Evolutionary conservation across 2,797 vertebrate genomes (phyloP).

Genomic region (Melanotaenia nigrans): DNA sequence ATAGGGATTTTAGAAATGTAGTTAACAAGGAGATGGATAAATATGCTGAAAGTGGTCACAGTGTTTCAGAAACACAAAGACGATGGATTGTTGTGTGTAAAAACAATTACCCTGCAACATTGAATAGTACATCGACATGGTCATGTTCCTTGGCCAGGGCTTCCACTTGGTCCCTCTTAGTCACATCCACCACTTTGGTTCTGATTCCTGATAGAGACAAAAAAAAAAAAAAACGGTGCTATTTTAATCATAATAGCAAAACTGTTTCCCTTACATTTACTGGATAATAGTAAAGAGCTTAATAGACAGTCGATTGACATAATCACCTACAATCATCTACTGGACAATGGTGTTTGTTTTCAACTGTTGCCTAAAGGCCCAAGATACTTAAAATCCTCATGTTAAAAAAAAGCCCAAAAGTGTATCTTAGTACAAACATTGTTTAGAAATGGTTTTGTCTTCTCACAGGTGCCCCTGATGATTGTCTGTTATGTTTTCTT

Average conservation of each 20-base stretch:
- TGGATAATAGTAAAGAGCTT: not conserved
- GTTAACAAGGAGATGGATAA: slow-evolving; percentile 26
- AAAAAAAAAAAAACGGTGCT: not conserved
- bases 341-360: too few relatives aligned
- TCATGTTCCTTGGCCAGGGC: slow-evolving; percentile 88
- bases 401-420: too few relatives aligned
- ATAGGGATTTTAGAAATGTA: slow-evolving; percentile 47
- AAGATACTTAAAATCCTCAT: too few relatives aligned
- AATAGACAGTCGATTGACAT: not conserved
- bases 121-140: slow-evolving; percentile 91
- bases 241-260: not conserved
- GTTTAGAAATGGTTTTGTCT: too few relatives aligned
- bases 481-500: too few relatives aligned
- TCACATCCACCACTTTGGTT: slow-evolving; percentile 90
- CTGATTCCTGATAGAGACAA: slow-evolving; percentile 84
- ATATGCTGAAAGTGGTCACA: not conserved
- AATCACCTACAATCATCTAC: too few relatives aligned
- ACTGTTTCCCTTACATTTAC: not conserved
- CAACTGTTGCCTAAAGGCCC: too few relatives aligned
- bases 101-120: slow-evolving; percentile 88
- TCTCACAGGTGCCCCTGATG: too few relatives aligned
- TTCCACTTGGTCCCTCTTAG: slow-evolving; percentile 91
- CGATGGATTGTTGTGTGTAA: not conserved
- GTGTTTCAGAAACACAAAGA: not conserved
- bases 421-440: too few relatives aligned